A percentile compares a stretch with the other conserved stretches of the same genome.
Conservation (phyloP, 2,797 vertebrate species). For the Rhodeus uyekii region DNA sequence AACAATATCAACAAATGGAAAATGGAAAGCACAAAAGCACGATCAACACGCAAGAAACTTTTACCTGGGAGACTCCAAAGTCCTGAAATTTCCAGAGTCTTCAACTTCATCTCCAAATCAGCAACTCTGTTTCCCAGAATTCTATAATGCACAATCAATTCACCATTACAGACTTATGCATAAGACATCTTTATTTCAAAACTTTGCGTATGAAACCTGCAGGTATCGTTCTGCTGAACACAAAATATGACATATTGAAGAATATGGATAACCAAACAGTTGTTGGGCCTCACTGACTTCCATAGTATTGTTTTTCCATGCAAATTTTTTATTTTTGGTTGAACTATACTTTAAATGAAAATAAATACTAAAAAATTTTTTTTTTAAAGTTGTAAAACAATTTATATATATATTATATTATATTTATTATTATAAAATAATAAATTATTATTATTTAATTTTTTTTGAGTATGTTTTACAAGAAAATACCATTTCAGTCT, state of each 20-base stretch:
- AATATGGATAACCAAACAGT: not conserved
- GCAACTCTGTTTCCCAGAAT: slow-evolving; percentile 94
- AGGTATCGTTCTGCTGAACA: not conserved
- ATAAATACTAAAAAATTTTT: not conserved
- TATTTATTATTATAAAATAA: too few species aligned
- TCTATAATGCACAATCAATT: slow-evolving; percentile 66
- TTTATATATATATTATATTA: too few species aligned
- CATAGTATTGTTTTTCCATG: not conserved
- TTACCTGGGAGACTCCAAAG: slow-evolving; percentile 98
- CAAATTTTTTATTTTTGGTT: not conserved
- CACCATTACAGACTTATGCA: not conserved
- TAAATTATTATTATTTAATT: too few species aligned
- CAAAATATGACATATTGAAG: not conserved
- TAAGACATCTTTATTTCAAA: not conserved
- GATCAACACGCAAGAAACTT: not conserved
- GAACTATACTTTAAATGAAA: not conserved
- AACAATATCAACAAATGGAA: not conserved
- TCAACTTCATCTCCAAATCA: slow-evolving; percentile 94
- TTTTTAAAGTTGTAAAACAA: not conserved
- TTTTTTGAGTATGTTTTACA: not conserved
- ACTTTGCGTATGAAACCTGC: not conserved
- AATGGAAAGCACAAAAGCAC: not conserved
- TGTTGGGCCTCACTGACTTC: not conserved
- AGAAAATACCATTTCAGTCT: not conserved
- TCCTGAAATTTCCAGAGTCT: slow-evolving; percentile 94